Evolutionary conservation across 2,113 vertebrate species (phyloP).

Genomic region (Passer montanus): DNA sequence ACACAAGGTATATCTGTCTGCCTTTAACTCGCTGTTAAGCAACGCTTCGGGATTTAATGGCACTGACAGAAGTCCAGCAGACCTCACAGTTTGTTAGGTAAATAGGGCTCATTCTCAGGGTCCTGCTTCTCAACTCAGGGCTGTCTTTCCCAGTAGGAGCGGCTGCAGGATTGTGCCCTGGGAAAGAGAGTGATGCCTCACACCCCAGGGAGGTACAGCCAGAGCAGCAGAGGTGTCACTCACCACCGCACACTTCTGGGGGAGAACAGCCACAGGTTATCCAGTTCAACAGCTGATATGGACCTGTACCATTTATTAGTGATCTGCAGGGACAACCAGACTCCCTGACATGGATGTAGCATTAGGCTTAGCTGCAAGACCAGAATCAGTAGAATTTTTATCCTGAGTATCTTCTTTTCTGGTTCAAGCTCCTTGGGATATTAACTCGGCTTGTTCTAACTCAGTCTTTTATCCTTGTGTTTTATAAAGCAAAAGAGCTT

Average conservation of each 20-base stretch:
- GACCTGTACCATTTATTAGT: neutral
- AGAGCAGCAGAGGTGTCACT: neutral
- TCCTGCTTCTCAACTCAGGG: neutral
- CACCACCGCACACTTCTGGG: neutral
- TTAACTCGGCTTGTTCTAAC: neutral
- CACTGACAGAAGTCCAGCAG: neutral
- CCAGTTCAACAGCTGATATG: neutral
- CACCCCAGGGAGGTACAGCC: neutral
- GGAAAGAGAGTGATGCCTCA: neutral
- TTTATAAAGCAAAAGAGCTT: conserved; percentile 1
- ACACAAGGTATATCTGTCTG: neutral
- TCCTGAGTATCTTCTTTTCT: neutral
- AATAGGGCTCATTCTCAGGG: neutral
- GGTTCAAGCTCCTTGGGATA: neutral
- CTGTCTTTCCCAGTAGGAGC: accelerated
- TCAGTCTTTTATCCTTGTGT: neutral
- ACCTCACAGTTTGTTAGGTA: neutral
- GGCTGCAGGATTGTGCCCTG: neutral
- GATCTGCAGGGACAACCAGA: neutral
- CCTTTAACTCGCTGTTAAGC: neutral
- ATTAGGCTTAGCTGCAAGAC: neutral
- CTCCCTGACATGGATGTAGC: neutral
- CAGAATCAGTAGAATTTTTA: neutral
- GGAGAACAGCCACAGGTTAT: neutral
- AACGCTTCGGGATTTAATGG: neutral